These are phyloP conservation scores for Calvadosia cruxmelitensis DNA, from an alignment of 30 jellyfish, hydroid and myxozoan genomes.

Conservation along the genomic window DNA sequence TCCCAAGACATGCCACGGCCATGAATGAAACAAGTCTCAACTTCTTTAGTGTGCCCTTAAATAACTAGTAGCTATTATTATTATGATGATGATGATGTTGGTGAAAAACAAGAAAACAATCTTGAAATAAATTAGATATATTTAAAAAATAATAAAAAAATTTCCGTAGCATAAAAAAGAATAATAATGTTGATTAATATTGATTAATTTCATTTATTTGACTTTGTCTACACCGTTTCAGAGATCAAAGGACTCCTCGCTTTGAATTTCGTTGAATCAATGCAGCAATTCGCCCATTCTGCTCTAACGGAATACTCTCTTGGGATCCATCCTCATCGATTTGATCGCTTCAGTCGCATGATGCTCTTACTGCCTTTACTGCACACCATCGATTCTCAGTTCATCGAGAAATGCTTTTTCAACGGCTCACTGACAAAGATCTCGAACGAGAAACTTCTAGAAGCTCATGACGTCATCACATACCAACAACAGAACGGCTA, in stretches of 20 bases:
- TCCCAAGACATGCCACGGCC: no score
- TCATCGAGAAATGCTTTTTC: slow-evolving; percentile 44
- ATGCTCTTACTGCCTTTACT: slow-evolving; percentile 43
- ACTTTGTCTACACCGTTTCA: background rate
- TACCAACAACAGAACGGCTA: slow-evolving; percentile 7
- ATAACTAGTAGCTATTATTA: no score
- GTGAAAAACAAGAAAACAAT: no score
- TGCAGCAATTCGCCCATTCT: slow-evolving; percentile 62
- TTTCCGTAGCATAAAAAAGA: no score
- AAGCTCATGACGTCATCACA: slow-evolving; percentile 22
- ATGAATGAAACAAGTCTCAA: no score
- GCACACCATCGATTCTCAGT: slow-evolving; percentile 18
- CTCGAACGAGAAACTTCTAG: slow-evolving; percentile 30
- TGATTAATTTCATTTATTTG: background rate
- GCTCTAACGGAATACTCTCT: slow-evolving; percentile 42
- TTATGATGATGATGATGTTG: no score
- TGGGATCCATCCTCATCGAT: slow-evolving; percentile 31
- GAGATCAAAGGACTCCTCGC: slow-evolving; percentile 37
- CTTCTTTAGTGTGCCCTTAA: no score
- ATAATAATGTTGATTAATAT: no score
- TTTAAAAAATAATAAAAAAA: no score
- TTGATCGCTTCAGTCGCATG: slow-evolving; percentile 51
- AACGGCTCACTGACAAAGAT: slow-evolving; percentile 45
- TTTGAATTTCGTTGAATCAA: slow-evolving; percentile 28
- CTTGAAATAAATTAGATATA: no score